phyloP scores from a whole-genome alignment of 2,797 vertebrate species.

The Mycteria americana region DNA sequence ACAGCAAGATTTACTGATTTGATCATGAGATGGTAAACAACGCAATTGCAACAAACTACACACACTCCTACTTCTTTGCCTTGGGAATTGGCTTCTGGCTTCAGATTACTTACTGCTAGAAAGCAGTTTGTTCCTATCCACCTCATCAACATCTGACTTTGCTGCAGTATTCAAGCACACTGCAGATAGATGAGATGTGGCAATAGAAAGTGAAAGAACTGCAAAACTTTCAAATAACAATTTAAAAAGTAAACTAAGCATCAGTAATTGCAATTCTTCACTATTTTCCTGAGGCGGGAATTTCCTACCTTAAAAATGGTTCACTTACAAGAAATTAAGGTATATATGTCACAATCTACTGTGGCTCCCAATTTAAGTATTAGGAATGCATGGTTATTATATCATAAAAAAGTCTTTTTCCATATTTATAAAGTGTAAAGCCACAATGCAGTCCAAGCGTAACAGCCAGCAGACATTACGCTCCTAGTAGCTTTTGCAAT shows the following conservation, averaged over 20 bases:
- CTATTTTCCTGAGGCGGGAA: neutral
- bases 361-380: neutral
- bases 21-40: neutral
- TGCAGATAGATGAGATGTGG: neutral
- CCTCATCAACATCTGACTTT: neutral
- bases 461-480: neutral
- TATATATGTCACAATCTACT: neutral
- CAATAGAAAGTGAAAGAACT: neutral
- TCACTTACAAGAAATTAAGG: neutral
- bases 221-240: neutral
- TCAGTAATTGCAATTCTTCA: neutral
- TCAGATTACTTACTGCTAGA: neutral
- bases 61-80: neutral
- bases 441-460: neutral
- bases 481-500: neutral
- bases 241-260: neutral
- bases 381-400: neutral
- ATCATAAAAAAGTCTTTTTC: neutral
- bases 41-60: neutral
- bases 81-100: conserved; percentile 5
- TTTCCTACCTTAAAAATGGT: neutral
- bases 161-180: neutral
- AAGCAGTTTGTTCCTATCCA: neutral
- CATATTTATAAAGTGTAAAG: neutral
- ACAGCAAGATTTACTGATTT: neutral